Evolutionary conservation across 2,113 vertebrate genomes (phyloP).

Genomic region (Eubucco bourcierii): DNA sequence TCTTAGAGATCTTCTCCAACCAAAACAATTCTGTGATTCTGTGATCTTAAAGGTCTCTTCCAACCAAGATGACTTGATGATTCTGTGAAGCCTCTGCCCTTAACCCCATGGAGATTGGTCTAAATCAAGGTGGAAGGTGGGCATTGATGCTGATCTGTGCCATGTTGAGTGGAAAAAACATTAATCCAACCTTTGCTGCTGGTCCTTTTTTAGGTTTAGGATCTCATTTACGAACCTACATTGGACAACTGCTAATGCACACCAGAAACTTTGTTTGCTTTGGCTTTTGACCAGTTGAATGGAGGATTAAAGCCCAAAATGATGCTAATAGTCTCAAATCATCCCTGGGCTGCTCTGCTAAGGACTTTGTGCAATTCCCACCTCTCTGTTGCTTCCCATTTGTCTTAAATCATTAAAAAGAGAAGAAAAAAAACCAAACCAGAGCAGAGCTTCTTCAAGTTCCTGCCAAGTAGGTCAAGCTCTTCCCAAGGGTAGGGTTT

Average conservation of each 20-base stretch:
- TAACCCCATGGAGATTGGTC: no score
- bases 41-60: no score
- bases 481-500: neutral
- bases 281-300: neutral
- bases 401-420: constrained; percentile 34
- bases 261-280: neutral
- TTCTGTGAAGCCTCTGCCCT: no score
- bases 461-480: constrained; percentile 47
- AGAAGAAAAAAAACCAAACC: neutral
- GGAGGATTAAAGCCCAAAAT: neutral
- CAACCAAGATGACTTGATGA: no score
- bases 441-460: accelerated
- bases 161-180: neutral
- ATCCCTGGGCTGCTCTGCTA: neutral
- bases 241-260: neutral
- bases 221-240: neutral
- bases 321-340: no score
- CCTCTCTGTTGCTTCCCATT: neutral
- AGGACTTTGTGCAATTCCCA: neutral
- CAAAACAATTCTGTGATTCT: no score
- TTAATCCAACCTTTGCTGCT: neutral
- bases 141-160: no score
- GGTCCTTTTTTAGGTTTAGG: neutral
- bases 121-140: no score
- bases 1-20: no score